Evolutionary conservation across 2,113 vertebrate genomes (phyloP).

Genomic region (Ameiurus melas): DNA sequence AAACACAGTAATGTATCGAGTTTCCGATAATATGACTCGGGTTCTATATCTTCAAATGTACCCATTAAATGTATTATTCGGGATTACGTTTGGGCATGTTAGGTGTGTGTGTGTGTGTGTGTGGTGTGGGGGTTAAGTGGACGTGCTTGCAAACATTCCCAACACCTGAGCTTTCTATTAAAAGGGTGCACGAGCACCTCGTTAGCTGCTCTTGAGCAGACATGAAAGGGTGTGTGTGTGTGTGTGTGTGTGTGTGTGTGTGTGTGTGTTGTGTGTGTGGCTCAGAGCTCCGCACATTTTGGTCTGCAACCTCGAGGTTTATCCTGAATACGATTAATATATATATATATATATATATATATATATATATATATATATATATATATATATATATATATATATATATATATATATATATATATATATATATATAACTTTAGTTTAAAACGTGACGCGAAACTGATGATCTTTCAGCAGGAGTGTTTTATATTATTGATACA

Average conservation of each 20-base stretch:
- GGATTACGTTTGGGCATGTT: background rate
- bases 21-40: background rate
- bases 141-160: constrained; percentile 31
- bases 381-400: background rate
- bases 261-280: background rate
- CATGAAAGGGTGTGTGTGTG: constrained; percentile 8
- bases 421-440: background rate
- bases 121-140: constrained; percentile 22
- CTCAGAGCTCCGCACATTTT: background rate
- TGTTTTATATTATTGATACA: too few relatives aligned
- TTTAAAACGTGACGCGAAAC: background rate
- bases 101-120: background rate
- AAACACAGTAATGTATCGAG: background rate
- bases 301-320: background rate
- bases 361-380: too few relatives aligned
- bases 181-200: constrained; percentile 25
- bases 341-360: background rate
- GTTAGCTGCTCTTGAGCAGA: constrained; percentile 25
- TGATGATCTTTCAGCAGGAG: background rate
- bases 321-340: background rate
- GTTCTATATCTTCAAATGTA: too few relatives aligned
- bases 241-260: constrained; percentile 25
- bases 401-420: too few relatives aligned
- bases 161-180: constrained; percentile 34
- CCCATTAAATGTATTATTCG: background rate